These are phyloP conservation scores for Synergus gifuensis DNA, from an alignment of 2,888 invertebrate species.

Conservation along the genomic window DNA sequence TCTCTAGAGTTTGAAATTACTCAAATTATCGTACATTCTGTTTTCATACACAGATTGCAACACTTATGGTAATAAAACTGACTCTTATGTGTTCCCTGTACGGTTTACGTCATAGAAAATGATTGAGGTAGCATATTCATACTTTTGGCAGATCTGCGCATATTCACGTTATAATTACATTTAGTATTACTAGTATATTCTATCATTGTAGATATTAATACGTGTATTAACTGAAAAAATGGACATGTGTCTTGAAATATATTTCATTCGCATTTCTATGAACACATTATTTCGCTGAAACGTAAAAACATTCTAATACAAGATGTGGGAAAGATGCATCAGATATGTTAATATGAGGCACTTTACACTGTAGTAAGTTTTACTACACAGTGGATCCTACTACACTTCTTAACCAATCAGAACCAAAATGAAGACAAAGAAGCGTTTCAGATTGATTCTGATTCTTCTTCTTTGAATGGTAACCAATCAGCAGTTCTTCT, in stretches of 20 bases:
- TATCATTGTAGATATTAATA: constrained; percentile 44
- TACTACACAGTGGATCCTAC: too few relatives aligned
- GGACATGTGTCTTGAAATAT: neutral
- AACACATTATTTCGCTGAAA: neutral
- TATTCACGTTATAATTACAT: constrained; percentile 27
- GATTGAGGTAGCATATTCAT: constrained; percentile 73
- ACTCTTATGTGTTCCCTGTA: constrained; percentile 61
- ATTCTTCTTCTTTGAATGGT: too few relatives aligned
- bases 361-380: too few relatives aligned
- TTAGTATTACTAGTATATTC: constrained; percentile 41
- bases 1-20: constrained; percentile 52
- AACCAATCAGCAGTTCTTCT: too few relatives aligned
- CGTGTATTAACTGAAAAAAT: constrained; percentile 33
- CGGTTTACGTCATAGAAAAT: constrained; percentile 59
- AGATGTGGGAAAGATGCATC: neutral
- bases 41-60: neutral
- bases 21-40: constrained; percentile 28
- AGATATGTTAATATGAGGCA: too few relatives aligned
- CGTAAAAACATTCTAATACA: neutral
- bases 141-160: constrained; percentile 65
- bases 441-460: too few relatives aligned
- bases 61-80: constrained; percentile 16
- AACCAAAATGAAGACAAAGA: too few relatives aligned
- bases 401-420: too few relatives aligned
- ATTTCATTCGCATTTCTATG: constrained; percentile 9